phyloP scores from a whole-genome alignment of 2,113 vertebrate species.

The Micronisus gabar region DNA sequence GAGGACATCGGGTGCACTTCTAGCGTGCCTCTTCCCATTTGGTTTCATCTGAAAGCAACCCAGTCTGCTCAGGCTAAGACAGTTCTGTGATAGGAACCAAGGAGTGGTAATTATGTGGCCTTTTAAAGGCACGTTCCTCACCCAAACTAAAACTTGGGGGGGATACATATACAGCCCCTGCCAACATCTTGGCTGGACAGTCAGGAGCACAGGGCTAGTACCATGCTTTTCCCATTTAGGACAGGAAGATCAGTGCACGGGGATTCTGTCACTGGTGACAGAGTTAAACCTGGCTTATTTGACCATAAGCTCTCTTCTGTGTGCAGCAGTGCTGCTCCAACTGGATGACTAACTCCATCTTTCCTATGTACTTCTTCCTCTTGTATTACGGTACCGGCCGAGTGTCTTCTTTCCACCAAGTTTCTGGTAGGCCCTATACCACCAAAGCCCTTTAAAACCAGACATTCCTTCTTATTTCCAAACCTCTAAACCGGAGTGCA shows the following conservation, averaged over 20 bases:
- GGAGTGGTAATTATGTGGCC: accelerated
- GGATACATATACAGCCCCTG: neutral
- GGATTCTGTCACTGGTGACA: neutral
- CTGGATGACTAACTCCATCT: neutral
- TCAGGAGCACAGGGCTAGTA: neutral
- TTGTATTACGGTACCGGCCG: neutral
- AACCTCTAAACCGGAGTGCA: neutral
- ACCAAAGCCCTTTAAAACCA: neutral
- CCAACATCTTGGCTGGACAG: neutral
- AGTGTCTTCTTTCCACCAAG: neutral
- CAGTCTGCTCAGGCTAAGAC: neutral
- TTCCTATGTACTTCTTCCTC: neutral
- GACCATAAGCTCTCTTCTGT: neutral
- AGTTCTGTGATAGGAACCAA: neutral
- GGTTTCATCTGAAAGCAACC: neutral
- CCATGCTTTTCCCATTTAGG: neutral
- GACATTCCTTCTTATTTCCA: neutral
- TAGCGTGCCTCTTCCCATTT: neutral
- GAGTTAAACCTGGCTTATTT: neutral
- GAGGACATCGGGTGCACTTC: neutral
- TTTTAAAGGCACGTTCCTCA: neutral
- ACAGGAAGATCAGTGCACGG: neutral
- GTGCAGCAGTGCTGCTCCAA: neutral
- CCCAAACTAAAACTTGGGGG: neutral
- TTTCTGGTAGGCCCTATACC: neutral